Evolutionary conservation across 2,888 invertebrate species (phyloP), one percentile per base, ranked within the genome.

Genomic region (Dilophus febrilis): DNA sequence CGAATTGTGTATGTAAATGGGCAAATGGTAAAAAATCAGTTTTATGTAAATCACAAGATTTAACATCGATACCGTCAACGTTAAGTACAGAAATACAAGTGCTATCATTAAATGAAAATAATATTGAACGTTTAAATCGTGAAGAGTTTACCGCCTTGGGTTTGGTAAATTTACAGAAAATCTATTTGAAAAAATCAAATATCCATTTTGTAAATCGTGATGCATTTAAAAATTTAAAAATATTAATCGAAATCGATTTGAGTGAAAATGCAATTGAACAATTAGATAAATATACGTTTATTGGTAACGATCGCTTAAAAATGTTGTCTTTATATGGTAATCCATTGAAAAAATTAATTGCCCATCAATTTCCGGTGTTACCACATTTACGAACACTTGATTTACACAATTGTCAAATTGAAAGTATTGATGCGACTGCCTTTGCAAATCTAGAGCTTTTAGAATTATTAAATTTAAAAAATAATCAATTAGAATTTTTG

Each of bases 1-100:
- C 76, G 48, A 77, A 81, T 51, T 90, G 90, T 61, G 75, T 77
- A 53, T 90, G 90, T 70, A 88, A 86, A 66, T 91, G 90, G 90
- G 80, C 82, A 33, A 82, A 81, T 45, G 88, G 88, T 45, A 90
- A 90, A 64, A 86, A 85, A 60, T 85, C 85, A 33, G 90, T 87
- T 41, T 14, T 14, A 32, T 91, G 90, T 64, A 75, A 77, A 46
- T 77, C 83, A 53, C 77, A 82, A 48, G 80, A 82, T 50, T 72
- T 88, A 49, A 79, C 79, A 49, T 71, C 77, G 46, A 74, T 90
- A 39, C 90, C 90, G 31, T 68, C 66, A 12, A 69, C 70, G 1
- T 60, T 83, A 40, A 74, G 77, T 52, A 57, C 62, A 0, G 63
- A 63, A 45, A 51, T 88, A 56, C 90, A 90, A 65, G 84, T 87